Base-by-base conservation (phyloP, 2,113 vertebrate species). In the Fulica atra region DNA sequence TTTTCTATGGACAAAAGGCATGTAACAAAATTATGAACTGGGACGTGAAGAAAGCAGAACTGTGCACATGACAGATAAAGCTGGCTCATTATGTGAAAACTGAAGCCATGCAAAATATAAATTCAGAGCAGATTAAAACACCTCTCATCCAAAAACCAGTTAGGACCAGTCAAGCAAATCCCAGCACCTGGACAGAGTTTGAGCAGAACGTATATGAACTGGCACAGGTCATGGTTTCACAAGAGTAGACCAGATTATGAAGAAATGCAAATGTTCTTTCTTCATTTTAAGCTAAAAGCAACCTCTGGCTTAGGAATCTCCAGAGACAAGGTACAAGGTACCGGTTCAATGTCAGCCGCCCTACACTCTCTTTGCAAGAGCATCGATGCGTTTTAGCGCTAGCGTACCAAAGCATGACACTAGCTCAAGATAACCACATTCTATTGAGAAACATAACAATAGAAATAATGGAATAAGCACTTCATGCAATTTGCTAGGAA, bases 391-490 rank as follows among this genome's bases (percentile, higher is more conserved):
- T 93, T 95, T 97, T 82, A 92, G 89, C 81, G 74, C 95, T 92
- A 89, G 95, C 73, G 83, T 87, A 95, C 77, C 92, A 94, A 95
- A 94, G 95, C 88, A 76, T 59, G 86, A 96, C 94, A 92, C 82
- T 73, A 90, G 91, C 92, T 96, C 94, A 96, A 97, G 94, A 97
- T 96, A 96, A 96, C 95, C 96, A 93, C 96, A 94, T 90, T 95
- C 81, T 96, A 94, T 86, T 93, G 95, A 97, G 95, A 96, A 97
- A 96, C 95, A 97, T 82, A 97, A 97, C 95, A 97, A 96, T 96
- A 82, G 91, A 96, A 97, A 96, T 93, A 96, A 97, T 96, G 94
- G 96, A 92, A 97, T 95, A 97, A 96, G 95, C 96, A 95, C 95
- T 97, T 88, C 91, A 63, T 96, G 96, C 95, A 87, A 96, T 96